Base-by-base conservation (phyloP, 2,113 vertebrate species). In the Melanotaenia duboulayi region DNA sequence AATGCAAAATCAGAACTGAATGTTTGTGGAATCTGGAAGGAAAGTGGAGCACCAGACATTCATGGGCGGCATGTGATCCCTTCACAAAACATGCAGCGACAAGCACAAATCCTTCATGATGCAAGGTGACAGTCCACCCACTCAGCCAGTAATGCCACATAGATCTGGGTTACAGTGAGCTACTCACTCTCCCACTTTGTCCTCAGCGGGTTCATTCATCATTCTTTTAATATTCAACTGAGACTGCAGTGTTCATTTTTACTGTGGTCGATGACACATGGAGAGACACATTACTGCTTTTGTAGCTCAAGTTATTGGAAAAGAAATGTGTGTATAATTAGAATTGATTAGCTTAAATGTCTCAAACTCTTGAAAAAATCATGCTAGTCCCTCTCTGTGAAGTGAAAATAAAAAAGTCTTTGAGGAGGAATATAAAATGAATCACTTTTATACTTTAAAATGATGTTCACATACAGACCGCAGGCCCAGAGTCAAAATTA, bases 91-190 rank as follows among this genome's bases (percentile, higher is more conserved):
- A 16, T 4, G 2, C 22, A 67, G 58, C n/a, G 57, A 79, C 65
- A 42, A 66, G 50, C 44, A 3, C 32, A 55, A 62, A 49, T 87
- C 55, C 11, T 71, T 52, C 58, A 4, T 85, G 73, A 91, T 90
- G 65, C 39, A 28, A 91, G 71, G 51, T 63, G 88, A 85, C 85
- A 84, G 87, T 42, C 20, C 63, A 22, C 60, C 76, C 88, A 89
- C 86, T 91, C 88, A 85, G 75, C 55, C 63, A 22, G 64, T 4
- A 69, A 81, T 63, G 83, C 74, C 35, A 40, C 76, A 66, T 23
- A 35, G 60, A 84, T 90, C 76, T 81, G 65, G 62, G 76, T 76
- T 61, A 57, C 63, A 50, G 35, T 11, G 16, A 4, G 56, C 28
- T 32, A 72, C 44, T 48, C 44, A 55, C 80, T 65, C 81, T 65